Evolutionary conservation across 92 coral and sea anemone genomes (phyloP), one percentile per base, ranked within the genome.

Genomic region (Epizoanthus rinbou): DNA sequence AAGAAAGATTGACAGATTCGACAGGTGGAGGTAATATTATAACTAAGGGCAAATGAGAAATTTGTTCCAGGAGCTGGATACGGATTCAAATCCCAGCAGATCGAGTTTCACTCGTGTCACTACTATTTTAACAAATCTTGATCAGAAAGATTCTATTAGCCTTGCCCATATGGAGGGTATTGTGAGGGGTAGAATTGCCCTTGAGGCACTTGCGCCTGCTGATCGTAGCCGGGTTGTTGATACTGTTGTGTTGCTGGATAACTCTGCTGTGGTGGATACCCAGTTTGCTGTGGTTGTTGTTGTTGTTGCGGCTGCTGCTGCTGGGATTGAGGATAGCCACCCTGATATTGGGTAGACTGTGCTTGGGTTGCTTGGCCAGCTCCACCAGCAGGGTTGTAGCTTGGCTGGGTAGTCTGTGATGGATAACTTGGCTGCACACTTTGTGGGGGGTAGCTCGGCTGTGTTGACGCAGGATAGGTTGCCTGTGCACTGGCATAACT

Each of bases 361-460:
- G 69, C 57, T 58, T 56, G 9, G 37, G 39, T 35, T 1, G 11
- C 56, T 24, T 6, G 35, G 3, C 43, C 72, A 67, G 47, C 47
- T 16, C 72, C 54, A 47, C 14, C 15, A 4, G 72, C 72, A 67
- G 72, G 10, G 28, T 16, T 67, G 39, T 67, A 67, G 39, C 45
- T 83, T 17, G 85, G 86, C 74, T 80, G 87, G 17, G 85, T 63
- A 0, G 75, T 58, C 50, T 88, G 94, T 71, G 88, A 78, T 2
- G 89, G 89, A 64, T 92, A 89, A n/a, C 82, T 83, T n/a, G 83
- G 87, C 69, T 82, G 72, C 72, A 59, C 24, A 62, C 71, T 78
- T 21, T 78, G 82, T 78, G 82, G 47, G 9, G 82, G 71, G 47
- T 78, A 78, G 39, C 22, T 60, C 21, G 71, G 58, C 41, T 78